Conservation (phyloP, 2,888 invertebrate genomes). For the Lamellibrachia columna region DNA sequence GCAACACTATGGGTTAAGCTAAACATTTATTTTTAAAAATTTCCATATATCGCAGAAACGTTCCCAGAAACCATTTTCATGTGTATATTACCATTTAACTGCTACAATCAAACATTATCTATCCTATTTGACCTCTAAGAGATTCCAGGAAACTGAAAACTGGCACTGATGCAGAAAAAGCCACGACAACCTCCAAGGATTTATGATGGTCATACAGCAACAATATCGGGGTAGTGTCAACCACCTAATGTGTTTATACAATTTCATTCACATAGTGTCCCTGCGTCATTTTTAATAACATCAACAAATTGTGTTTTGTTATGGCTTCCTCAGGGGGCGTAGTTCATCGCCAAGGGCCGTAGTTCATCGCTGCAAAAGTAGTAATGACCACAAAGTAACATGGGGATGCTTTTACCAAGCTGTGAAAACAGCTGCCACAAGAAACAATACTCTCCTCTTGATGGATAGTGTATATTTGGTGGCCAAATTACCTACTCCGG, state of each 20-base stretch:
- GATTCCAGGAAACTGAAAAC: not conserved
- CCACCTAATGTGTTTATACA: not conserved
- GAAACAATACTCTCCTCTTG: not conserved
- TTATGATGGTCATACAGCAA: not conserved
- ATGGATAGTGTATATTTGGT: not conserved
- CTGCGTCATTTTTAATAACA: not conserved
- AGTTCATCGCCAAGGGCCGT: not conserved
- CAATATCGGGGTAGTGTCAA: not conserved
- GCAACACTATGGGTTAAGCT: too few relatives aligned
- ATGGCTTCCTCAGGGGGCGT: not conserved
- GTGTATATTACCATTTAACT: not conserved
- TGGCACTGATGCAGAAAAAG: not conserved
- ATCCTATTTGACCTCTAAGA: not conserved
- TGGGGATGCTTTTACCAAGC: not conserved
- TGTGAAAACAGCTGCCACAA: not conserved
- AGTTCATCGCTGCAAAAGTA: not conserved
- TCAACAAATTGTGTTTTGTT: slow-evolving; percentile 9
- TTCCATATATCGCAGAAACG: not conserved
- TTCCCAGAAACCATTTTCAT: not conserved
- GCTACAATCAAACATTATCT: not conserved
- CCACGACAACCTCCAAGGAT: not conserved
- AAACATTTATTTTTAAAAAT: too few relatives aligned
- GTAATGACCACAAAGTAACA: not conserved
- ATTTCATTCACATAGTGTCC: not conserved
- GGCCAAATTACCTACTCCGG: not conserved